Evolutionary conservation across 2,113 vertebrate species (phyloP), one percentile per base, ranked within the genome.

Genomic region (Triplophysa dalaica): DNA sequence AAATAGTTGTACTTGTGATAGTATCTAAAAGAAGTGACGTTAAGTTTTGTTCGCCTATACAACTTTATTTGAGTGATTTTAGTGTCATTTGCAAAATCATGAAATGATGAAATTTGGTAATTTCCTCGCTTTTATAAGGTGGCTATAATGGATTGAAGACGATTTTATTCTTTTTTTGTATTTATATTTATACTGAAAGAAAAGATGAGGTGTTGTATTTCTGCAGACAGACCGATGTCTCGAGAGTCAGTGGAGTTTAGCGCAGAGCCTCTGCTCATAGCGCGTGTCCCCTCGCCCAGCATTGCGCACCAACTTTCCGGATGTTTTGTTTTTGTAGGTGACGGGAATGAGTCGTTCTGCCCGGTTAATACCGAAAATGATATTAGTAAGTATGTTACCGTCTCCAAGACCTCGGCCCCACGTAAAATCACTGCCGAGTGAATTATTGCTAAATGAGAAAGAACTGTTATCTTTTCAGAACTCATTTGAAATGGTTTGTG

Each of bases 261-360:
- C 50, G 52, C 70, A 43, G 70, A 73, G 10, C 13, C 54, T n/a
- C 70, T 43, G 29, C 69, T 72, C 52, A 3, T 45, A 14, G 67
- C 26, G 50, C 50, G 26, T 52, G 22, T 70, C 45, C 26, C 12
- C 19, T 26, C 66, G 66, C 41, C 66, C 66, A 68, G 64, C 13
- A 21, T n/a, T 29, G 54, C 38, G 16, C 21, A 13, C 9, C 41
- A 62, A 75, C 60, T 63, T 75, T 63, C 22, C 22, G 4, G 60
- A 50, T 29, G 56, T 75, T 75, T 75, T 75, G 60, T 63, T 75
- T 63, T 63, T 75, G 70, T 73, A 60, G 16, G 3, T 60, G 41
- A 21, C 41, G 21, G 17, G 41, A 48, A 48, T 75, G 24, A 8
- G 43, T 61, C 41, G 21, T 19, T 48, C 4, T 48, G 21, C 21